These are phyloP conservation scores for Uromys caudimaculatus DNA, from an alignment of 2,797 vertebrate genomes.

Conservation along the genomic window DNA sequence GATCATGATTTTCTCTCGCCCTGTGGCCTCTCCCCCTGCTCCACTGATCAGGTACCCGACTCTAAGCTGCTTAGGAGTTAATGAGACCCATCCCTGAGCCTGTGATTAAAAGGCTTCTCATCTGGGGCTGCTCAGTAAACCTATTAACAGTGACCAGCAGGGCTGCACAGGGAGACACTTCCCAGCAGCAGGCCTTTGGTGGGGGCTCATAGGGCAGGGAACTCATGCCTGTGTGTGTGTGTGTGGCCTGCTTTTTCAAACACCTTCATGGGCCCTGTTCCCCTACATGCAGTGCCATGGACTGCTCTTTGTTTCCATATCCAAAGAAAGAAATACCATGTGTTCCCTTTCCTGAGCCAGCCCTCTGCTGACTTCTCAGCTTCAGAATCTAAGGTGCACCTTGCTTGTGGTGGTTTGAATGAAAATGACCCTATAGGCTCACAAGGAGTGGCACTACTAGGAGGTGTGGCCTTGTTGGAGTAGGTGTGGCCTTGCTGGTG, in stretches of 20 bases:
- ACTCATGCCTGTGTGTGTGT: not conserved
- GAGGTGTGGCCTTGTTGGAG: not conserved
- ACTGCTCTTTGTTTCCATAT: not conserved
- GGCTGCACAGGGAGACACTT: not conserved
- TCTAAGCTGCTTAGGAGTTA: constrained; percentile 74
- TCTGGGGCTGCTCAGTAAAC: constrained; percentile 63
- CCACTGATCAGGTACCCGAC: not conserved
- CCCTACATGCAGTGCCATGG: not conserved
- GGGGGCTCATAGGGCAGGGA: not conserved
- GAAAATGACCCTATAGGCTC: not conserved
- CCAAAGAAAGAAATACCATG: not conserved
- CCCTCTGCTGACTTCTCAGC: not conserved
- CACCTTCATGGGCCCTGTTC: not conserved
- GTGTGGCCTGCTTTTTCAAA: not conserved
- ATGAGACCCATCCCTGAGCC: constrained; percentile 70
- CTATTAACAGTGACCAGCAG: constrained; percentile 62
- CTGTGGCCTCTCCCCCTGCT: not conserved
- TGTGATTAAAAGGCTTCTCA: constrained; percentile 64
- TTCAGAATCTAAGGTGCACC: not conserved
- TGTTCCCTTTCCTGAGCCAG: not conserved
- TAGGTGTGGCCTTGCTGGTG: not conserved
- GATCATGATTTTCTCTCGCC: not conserved
- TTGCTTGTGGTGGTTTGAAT: not conserved
- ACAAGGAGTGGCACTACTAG: not conserved
- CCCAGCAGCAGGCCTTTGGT: not conserved